Conservation (phyloP, 1,140 invertebrate genomes). For the Copidosoma floridanum region DNA sequence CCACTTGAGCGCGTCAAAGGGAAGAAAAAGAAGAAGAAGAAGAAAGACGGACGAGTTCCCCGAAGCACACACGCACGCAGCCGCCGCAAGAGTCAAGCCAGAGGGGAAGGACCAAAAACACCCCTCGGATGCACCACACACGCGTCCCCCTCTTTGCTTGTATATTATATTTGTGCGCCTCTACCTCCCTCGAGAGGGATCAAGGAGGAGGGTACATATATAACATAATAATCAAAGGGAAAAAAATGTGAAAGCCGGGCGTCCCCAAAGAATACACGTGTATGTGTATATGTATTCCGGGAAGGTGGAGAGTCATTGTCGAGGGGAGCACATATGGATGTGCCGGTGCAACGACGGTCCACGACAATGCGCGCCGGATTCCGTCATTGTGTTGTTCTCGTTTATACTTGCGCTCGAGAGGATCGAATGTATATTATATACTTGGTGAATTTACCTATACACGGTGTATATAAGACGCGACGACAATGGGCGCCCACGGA, state of each 20-base stretch:
- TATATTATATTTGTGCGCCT: no score
- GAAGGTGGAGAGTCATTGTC: no score
- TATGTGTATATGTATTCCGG: no score
- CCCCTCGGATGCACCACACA: background rate
- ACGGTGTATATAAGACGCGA: background rate
- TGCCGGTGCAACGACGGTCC: no score
- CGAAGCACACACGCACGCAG: background rate
- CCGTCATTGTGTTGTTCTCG: slow-evolving; percentile 32
- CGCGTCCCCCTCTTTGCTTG: no score
- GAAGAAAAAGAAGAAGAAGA: no score
- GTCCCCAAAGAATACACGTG: slow-evolving; percentile 14
- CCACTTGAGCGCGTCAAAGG: background rate
- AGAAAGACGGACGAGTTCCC: no score
- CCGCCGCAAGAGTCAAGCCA: background rate
- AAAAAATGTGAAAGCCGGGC: slow-evolving; percentile 2
- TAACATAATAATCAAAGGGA: slow-evolving; percentile 8
- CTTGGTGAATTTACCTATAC: no score
- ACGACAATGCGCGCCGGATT: background rate
- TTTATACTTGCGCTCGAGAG: slow-evolving; percentile 26
- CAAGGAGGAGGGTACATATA: background rate
- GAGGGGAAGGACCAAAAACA: background rate
- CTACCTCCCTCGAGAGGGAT: slow-evolving; percentile 5
- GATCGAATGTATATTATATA: slow-evolving; percentile 9
- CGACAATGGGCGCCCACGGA: slow-evolving; percentile 1
- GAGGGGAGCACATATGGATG: background rate